A percentile compares a stretch with the other conserved stretches of the same genome.
phyloP scores from a whole-genome alignment of 2,888 invertebrate species.

The Ommatoiulus sabulosus region DNA sequence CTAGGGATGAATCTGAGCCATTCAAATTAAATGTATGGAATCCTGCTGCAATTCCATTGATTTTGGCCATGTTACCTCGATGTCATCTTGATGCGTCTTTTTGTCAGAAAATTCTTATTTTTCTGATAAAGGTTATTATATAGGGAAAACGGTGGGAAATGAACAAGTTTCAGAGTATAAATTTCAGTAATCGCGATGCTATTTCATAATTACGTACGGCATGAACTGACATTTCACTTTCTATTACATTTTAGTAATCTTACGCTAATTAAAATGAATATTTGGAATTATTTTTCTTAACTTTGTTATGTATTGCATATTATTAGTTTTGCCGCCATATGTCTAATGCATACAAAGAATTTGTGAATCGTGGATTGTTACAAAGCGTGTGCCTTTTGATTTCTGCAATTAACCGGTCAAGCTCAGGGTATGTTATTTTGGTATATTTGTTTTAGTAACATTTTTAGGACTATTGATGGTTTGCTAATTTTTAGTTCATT shows the following conservation, averaged over 20 bases:
- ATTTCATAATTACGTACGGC: no score
- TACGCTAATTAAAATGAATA: background rate
- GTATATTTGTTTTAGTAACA: background rate
- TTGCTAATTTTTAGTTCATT: background rate
- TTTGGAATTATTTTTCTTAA: background rate
- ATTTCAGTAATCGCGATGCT: no score
- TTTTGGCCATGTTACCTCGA: conserved; percentile 34
- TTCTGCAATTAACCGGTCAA: background rate
- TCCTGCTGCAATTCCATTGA: background rate
- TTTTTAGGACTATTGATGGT: no score
- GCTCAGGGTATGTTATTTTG: background rate
- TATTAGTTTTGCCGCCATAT: conserved; percentile 28
- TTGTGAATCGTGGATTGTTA: conserved; percentile 40
- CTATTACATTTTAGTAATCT: background rate
- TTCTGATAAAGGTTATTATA: conserved; percentile 31
- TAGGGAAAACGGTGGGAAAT: background rate
- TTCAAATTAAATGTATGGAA: background rate
- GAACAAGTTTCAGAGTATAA: no score
- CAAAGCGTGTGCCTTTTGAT: conserved; percentile 51
- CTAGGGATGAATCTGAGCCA: background rate
- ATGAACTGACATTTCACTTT: background rate
- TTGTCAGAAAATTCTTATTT: conserved; percentile 30
- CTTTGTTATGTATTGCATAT: background rate
- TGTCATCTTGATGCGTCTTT: background rate
- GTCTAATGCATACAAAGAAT: background rate